Percentiles rank a stretch among this genome's conserved stretches.
phyloP scores from a whole-genome alignment of 2,888 invertebrate species.

The Arge pagana region DNA sequence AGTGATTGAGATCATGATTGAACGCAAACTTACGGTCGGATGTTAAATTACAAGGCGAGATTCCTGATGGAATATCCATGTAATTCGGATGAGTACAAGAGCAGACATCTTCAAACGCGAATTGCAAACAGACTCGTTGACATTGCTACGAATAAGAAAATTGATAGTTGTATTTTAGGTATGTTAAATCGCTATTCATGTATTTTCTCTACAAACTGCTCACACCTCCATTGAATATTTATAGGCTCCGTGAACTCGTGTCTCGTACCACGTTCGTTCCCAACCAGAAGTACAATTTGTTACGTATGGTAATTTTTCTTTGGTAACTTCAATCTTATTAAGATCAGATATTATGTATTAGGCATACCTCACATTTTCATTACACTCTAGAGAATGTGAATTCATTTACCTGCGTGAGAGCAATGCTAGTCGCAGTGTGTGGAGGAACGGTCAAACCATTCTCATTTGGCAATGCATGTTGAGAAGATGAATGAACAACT shows the following conservation, averaged over 20 bases:
- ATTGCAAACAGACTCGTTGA: constrained; percentile 30
- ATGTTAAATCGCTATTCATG: no score
- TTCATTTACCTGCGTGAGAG: constrained; percentile 26
- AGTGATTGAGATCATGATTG: neutral
- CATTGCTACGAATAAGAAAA: constrained; percentile 26
- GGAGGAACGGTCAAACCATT: constrained; percentile 30
- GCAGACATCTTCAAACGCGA: constrained; percentile 31
- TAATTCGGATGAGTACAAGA: constrained; percentile 31
- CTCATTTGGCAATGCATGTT: constrained; percentile 28
- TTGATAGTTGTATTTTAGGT: neutral
- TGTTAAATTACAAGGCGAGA: constrained; percentile 28
- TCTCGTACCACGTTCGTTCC: constrained; percentile 26
- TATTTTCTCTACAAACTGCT: neutral
- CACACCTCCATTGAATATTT: constrained; percentile 30
- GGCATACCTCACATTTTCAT: neutral
- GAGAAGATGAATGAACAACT: constrained; percentile 26
- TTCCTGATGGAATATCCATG: constrained; percentile 28
- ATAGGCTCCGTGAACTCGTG: constrained; percentile 19
- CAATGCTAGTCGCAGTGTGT: constrained; percentile 27
- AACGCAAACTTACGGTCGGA: constrained; percentile 25
- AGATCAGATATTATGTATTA: neutral
- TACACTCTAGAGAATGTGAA: neutral
- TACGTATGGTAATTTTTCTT: constrained; percentile 25
- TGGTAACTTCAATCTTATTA: constrained; percentile 25
- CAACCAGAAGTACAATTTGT: constrained; percentile 29